A percentile compares a stretch with the other conserved stretches of the same genome.
phyloP scores from a whole-genome alignment of 2,888 invertebrate species.

The Hartigia nigra region DNA sequence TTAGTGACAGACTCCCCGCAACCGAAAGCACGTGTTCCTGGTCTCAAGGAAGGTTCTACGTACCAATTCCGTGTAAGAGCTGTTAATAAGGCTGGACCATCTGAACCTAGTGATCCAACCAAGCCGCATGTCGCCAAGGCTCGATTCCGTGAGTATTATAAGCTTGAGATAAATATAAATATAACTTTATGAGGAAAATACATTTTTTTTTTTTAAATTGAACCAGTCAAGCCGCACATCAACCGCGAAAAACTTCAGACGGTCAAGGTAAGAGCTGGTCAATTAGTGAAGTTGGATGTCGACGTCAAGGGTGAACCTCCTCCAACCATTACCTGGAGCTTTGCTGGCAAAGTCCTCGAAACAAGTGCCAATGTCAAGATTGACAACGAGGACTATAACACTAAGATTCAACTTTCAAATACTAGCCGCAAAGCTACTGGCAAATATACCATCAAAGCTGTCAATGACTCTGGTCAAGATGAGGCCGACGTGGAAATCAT shows the following conservation, averaged over 20 bases:
- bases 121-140: slow-evolving; percentile 90
- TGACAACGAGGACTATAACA: slow-evolving; percentile 92
- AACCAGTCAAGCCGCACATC: slow-evolving; percentile 91
- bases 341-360: slow-evolving; percentile 76
- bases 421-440: slow-evolving; percentile 89
- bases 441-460: slow-evolving; percentile 89
- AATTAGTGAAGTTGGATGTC: slow-evolving; percentile 90
- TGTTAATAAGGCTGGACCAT: slow-evolving; percentile 93
- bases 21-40: slow-evolving; percentile 85
- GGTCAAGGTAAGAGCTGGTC: slow-evolving; percentile 89
- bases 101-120: slow-evolving; percentile 91
- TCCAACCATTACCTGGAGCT: slow-evolving; percentile 88
- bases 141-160: slow-evolving; percentile 77
- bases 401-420: slow-evolving; percentile 84
- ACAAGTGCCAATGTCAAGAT: slow-evolving; percentile 78
- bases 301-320: slow-evolving; percentile 97
- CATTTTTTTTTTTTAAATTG: slow-evolving; percentile 17
- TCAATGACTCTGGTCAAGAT: slow-evolving; percentile 93
- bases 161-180: slow-evolving; percentile 1
- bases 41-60: slow-evolving; percentile 88
- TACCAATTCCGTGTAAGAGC: slow-evolving; percentile 97
- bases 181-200: not conserved
- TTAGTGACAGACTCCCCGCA: slow-evolving; percentile 74
- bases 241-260: slow-evolving; percentile 93
- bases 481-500: slow-evolving; percentile 94